Base-by-base conservation (phyloP, 2,797 vertebrate genomes). In the Naso thynnoides region DNA sequence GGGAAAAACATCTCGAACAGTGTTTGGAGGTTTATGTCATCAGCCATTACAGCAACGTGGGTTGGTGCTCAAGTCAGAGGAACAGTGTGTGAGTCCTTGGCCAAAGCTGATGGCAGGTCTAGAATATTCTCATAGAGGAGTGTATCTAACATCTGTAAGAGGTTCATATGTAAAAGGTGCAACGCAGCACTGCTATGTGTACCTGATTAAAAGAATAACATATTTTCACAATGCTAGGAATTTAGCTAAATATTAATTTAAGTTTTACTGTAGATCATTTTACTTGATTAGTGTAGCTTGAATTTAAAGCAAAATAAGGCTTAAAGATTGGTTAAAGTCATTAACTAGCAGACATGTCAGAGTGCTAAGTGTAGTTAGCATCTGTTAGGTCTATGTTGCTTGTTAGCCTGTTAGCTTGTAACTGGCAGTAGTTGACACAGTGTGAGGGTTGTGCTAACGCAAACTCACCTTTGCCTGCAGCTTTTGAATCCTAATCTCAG, bases 1-100 rank as follows among this genome's bases (percentile, higher is more conserved):
- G 57, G 18, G 19, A 67, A 78, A 81, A 82, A 81, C 55, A 74
- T 82, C 67, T 67, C 65, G 78, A 76, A 70, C 56, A 53, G 76
- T 21, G 44, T 76, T 47, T 80, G 74, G 83, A 89, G 83, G 79
- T 87, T 86, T 81, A 68, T 72, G 82, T 89, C 84, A 78, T 76
- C 76, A 83, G 79, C 82, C 60, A 81, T 86, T 81, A 82, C 69
- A 57, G 64, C 8, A 64, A 81, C 67, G 67, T 41, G 23, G 65
- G 56, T 67, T 79, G 53, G 38, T 63, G 73, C 26, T 75, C 39
- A 59, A 72, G 71, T 78, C 49, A 33, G 38, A 60, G 61, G 65
- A 81, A 45, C 49, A 75, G 53, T 76, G 31, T 72, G 58, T 39
- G 33, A 73, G 79, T 21, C 88, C 84, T 90, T 89, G 82, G 45